Evolutionary conservation across 2,113 vertebrate species (phyloP), one percentile per base, ranked within the genome.

Genomic region (Cathartes aura): DNA sequence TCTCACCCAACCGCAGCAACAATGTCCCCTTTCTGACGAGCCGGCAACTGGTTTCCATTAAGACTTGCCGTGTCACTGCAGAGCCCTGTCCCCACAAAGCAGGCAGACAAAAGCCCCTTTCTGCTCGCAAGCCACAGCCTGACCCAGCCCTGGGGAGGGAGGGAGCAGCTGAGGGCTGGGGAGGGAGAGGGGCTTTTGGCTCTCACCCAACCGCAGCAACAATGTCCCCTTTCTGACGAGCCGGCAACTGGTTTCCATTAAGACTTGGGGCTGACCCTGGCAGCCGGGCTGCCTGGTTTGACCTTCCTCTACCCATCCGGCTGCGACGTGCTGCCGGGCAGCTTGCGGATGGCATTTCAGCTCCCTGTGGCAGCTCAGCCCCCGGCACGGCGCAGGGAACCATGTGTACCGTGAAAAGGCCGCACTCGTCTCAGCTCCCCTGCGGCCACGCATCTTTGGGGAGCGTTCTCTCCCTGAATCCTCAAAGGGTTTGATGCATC

Each of bases 61-160:
- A 79, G 63, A 80, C 43, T 6, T 22, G 34, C n/a, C n/a, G n/a
- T n/a, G n/a, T n/a, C n/a, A n/a, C n/a, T 2, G 19, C 64, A 38
- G 36, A 23, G 18, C 60, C 45, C 5, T 15, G 43, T 58, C 43
- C 64, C 42, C 38, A 7, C 6, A 8, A 1, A 22, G 36, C 90
- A 40, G 72, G n/a, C 85, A 73, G 58, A 97, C 97, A 97, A 97
- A 97, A 89, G 91, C 72, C 52, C 60, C 70, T 96, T 97, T 97
- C 89, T 90, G 68, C 73, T 95, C 22, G 0, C 27, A 5, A n/a
- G 55, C 73, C 8, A 0, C 29, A 15, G 82, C 71, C 63, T 48
- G 52, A 53, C 19, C 4, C 68, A 47, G 72, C 86, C 80, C 47
- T 3, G 4, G 82, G 60, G 71, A 40, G 43, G 50, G 48, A 87